Base-by-base conservation (phyloP, 2,888 invertebrate species). In the Tuberolachnus salignus region DNA sequence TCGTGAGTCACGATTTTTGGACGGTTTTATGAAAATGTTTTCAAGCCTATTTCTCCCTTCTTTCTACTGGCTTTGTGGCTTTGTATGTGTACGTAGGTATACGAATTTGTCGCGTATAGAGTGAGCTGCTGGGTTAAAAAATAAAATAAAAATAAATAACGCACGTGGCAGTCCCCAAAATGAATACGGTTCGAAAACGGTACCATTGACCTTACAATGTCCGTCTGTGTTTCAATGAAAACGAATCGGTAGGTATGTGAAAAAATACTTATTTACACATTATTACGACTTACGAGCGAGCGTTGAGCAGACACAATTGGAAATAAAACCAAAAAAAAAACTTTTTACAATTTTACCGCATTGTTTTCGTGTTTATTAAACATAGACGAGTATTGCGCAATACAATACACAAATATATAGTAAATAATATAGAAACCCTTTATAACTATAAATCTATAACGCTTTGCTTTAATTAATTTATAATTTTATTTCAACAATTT, bases 1-100 rank as follows among this genome's bases (percentile, higher is more conserved):
- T 75, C 75, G 75, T 75, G 75, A 75, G 75, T 75, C 75, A 75
- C 75, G 75, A n/a, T 75, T 75, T 34, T 67, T 46, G 57, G 55
- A 57, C 57, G 19, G 26, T 67, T 34, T 49, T 75, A 67, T 75
- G 66, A 75, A 75, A 75, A 75, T 46, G 57, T 55, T 73, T 26
- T 64, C 44, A 53, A 16, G 64, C 23, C 16, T 1, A 53, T 14
- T 9, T 42, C n/a, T 34, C 26, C 19, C 11, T 49, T 49, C 14
- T 51, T 19, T 10, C 10, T n/a, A 49, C 16, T 6, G 34, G 34
- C 6, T 34, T 6, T 34, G 34, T 34, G 34, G n/a, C n/a, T n/a
- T n/a, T 49, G 23, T 34, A 61, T 16, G 42, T 44, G 19, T 14
- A 63, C 49, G 11, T 2, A 61, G 9, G 42, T 44, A 16, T 14